Evolutionary conservation across 1,140 invertebrate genomes (phyloP).

Genomic region (Saccostrea glomerata): DNA sequence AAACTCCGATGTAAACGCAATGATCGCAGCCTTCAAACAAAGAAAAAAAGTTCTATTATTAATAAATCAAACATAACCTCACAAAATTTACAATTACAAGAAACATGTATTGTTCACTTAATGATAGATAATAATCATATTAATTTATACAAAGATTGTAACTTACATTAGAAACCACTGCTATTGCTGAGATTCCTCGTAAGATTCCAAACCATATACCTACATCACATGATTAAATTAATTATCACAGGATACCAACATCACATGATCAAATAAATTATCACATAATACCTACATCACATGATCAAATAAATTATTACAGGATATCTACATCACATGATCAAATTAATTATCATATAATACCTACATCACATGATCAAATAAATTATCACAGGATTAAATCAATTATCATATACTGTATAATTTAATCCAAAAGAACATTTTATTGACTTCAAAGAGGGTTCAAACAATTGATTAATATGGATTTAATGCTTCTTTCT

Average conservation of each 20-base stretch:
- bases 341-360: constrained; percentile 23
- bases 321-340: constrained; percentile 67
- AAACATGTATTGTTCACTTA: no score
- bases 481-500: no score
- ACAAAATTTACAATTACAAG: no score
- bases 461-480: no score
- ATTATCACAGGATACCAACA: constrained; percentile 71
- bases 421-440: no score
- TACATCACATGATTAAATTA: constrained; percentile 50
- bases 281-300: constrained; percentile 64
- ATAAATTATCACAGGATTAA: not conserved
- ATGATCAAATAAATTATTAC: not conserved
- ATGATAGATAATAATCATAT: no score
- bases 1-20: constrained; percentile 77
- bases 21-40: constrained; percentile 73
- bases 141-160: not conserved
- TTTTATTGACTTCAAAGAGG: no score
- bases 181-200: constrained; percentile 86
- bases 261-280: constrained; percentile 4
- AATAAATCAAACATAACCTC: no score
- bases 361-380: constrained; percentile 62
- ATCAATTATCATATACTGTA: no score
- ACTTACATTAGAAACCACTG: constrained; percentile 95
- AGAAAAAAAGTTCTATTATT: no score
- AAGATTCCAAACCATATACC: constrained; percentile 77